Evolutionary conservation across 2,888 invertebrate genomes (phyloP).

Genomic region (Miltochrista miniata): DNA sequence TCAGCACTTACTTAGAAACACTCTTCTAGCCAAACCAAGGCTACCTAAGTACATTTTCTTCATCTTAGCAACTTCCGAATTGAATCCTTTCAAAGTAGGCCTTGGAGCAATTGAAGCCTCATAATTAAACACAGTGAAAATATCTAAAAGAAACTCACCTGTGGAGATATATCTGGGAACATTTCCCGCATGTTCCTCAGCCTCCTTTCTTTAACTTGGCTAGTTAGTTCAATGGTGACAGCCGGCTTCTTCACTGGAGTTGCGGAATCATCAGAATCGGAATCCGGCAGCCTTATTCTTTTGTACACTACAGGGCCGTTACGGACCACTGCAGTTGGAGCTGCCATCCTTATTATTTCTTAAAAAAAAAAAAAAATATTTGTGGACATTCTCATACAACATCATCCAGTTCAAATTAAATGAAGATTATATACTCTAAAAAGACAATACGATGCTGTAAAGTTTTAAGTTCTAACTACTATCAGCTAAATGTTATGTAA

Average conservation of each 20-base stretch:
- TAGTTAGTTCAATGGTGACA: constrained; percentile 56
- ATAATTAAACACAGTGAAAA: no score
- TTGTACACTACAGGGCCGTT: constrained; percentile 67
- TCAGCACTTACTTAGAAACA: no score
- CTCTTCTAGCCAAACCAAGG: no score
- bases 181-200: constrained; percentile 85
- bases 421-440: no score
- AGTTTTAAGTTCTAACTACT: no score
- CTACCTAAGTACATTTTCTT: no score
- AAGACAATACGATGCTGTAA: no score
- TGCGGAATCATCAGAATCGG: constrained; percentile 79
- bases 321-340: constrained; percentile 51
- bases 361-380: constrained; percentile 1
- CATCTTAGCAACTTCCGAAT: no score
- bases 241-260: constrained; percentile 50
- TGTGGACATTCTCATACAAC: neutral
- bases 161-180: constrained; percentile 84
- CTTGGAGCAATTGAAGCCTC: no score
- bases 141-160: constrained; percentile 63
- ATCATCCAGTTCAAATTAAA: no score
- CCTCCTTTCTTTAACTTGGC: constrained; percentile 81
- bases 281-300: constrained; percentile 73
- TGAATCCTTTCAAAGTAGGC: no score
- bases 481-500: no score
- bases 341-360: constrained; percentile 66